phyloP scores from a whole-genome alignment of 2,113 vertebrate genomes.

The Meriones unguiculatus region DNA sequence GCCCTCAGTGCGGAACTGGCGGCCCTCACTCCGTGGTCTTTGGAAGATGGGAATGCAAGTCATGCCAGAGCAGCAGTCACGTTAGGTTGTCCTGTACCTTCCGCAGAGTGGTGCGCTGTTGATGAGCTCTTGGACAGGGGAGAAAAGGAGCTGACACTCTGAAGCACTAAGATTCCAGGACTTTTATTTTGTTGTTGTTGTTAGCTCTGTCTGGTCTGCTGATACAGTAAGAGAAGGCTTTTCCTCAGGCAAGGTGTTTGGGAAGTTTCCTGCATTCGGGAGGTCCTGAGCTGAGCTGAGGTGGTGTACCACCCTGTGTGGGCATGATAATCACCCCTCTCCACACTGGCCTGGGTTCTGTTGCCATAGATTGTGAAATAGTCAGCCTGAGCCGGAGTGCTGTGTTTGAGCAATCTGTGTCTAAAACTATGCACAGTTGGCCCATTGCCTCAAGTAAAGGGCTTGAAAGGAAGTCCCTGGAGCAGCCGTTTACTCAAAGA shows the following conservation, averaged over 20 bases:
- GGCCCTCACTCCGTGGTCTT: not conserved
- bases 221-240: slow-evolving; percentile 43
- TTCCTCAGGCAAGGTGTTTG: slow-evolving; percentile 50
- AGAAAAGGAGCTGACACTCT: not conserved
- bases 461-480: not conserved
- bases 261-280: slow-evolving; percentile 35
- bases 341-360: not conserved
- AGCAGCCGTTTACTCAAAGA: not conserved
- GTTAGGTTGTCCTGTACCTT: not conserved
- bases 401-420: not conserved
- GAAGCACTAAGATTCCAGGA: accelerated
- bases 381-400: not conserved
- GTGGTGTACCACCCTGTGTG: accelerated
- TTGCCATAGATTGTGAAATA: slow-evolving; percentile 36
- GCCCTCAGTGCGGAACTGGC: accelerated
- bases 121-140: not conserved
- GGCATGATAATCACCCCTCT: accelerated
- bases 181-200: not conserved
- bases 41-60: not conserved
- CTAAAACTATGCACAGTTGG: not conserved
- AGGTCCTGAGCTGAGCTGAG: slow-evolving; percentile 54
- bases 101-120: not conserved
- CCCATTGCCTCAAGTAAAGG: not conserved
- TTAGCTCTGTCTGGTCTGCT: not conserved
- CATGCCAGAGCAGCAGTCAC: not conserved